These are phyloP conservation scores for Sicus ferrugineus DNA, from an alignment of 2,888 invertebrate species.

Conservation along the genomic window DNA sequence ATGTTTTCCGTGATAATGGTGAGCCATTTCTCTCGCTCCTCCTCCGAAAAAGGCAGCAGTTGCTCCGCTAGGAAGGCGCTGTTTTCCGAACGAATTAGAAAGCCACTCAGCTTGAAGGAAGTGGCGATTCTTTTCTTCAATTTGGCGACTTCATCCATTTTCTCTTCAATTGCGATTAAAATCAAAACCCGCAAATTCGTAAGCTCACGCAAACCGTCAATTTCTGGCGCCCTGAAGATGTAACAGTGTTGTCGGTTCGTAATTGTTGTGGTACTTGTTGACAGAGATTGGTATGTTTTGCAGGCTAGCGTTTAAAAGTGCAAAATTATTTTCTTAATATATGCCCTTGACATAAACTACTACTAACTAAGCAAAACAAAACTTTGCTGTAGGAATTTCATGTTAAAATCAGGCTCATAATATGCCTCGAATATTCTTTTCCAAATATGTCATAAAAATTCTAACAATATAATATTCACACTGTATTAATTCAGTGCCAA, in stretches of 20 bases:
- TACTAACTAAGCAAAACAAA: too few relatives aligned
- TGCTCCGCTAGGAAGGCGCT: slow-evolving; percentile 77
- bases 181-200: not conserved
- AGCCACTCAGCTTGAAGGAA: slow-evolving; percentile 80
- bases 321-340: too few relatives aligned
- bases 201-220: not conserved
- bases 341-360: too few relatives aligned
- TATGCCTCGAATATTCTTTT: too few relatives aligned
- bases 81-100: slow-evolving; percentile 77
- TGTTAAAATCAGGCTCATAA: too few relatives aligned
- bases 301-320: too few relatives aligned
- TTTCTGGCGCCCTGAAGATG: not conserved
- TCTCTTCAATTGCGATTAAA: not conserved
- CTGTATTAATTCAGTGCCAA: too few relatives aligned
- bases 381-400: too few relatives aligned
- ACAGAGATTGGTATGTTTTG: too few relatives aligned
- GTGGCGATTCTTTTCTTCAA: slow-evolving; percentile 71
- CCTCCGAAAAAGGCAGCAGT: slow-evolving; percentile 69
- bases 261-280: too few relatives aligned
- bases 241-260: not conserved
- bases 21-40: slow-evolving; percentile 74
- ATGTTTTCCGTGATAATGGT: slow-evolving; percentile 80
- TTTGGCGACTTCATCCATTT: slow-evolving; percentile 53
- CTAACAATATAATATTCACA: too few relatives aligned
- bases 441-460: too few relatives aligned